These are phyloP conservation scores for Notiomystis cincta DNA, from an alignment of 2,113 vertebrate species.

Conservation along the genomic window DNA sequence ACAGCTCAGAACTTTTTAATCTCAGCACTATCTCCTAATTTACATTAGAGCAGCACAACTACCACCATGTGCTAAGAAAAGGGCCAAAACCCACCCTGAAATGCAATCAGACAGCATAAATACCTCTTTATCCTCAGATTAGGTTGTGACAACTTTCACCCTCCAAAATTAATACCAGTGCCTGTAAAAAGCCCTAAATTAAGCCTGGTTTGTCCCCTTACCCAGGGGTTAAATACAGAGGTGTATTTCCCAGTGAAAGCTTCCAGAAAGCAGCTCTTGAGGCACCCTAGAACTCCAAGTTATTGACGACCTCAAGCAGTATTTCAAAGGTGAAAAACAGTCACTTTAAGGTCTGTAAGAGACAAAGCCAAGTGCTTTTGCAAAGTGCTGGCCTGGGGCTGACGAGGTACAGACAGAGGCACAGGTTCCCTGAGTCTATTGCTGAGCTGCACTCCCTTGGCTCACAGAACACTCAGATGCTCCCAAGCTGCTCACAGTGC, in stretches of 20 bases:
- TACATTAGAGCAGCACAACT: background rate
- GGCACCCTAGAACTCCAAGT: background rate
- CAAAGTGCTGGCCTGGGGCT: background rate
- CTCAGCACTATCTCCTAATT: background rate
- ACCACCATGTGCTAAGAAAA: background rate
- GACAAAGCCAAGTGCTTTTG: background rate
- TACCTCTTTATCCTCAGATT: background rate
- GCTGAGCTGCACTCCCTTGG: background rate
- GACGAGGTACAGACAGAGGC: background rate
- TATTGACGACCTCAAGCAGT: background rate
- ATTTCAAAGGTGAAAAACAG: background rate
- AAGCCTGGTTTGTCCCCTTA: background rate
- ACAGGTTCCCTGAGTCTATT: background rate
- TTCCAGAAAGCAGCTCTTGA: background rate
- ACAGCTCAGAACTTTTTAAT: background rate
- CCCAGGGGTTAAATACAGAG: background rate
- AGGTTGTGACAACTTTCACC: background rate
- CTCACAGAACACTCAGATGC: background rate
- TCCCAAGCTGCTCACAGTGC: fast-evolving
- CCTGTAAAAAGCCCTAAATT: background rate
- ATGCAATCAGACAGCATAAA: background rate
- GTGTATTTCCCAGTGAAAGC: background rate
- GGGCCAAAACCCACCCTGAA: background rate
- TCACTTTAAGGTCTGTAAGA: background rate
- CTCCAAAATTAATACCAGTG: background rate